A percentile compares a stretch with the other conserved stretches of the same genome.
Conservation (phyloP, 2,113 vertebrate species). For the Burhinus oedicnemus region DNA sequence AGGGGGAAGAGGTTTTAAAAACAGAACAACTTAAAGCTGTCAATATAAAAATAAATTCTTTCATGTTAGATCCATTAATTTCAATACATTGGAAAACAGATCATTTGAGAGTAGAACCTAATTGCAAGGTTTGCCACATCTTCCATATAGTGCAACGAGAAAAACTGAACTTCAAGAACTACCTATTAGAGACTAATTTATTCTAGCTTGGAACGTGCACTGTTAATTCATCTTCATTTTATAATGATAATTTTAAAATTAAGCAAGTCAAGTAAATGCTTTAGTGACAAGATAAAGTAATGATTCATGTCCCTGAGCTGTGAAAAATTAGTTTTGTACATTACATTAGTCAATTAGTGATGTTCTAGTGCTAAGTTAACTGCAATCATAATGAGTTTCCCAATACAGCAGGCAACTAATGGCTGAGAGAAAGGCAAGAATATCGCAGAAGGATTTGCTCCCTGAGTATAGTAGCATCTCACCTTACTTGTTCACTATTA, state of each 20-base stretch:
- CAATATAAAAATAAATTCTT: neutral
- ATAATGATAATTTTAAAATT: slow-evolving; percentile 71
- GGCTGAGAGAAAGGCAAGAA: slow-evolving; percentile 18
- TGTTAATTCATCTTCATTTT: slow-evolving; percentile 59
- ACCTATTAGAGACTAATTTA: slow-evolving; percentile 50
- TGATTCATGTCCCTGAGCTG: slow-evolving; percentile 53
- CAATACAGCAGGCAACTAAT: slow-evolving; percentile 30
- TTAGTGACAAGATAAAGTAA: slow-evolving; percentile 68
- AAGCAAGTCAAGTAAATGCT: slow-evolving; percentile 65
- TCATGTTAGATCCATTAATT: neutral
- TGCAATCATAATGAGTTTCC: slow-evolving; percentile 53
- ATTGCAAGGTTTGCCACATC: neutral
- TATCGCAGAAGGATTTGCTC: neutral
- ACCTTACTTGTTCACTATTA: neutral
- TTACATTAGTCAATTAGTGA: slow-evolving; percentile 65
- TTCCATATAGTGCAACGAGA: neutral
- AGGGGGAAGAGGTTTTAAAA: neutral
- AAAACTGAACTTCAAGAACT: slow-evolving; percentile 5
- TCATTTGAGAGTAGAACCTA: neutral
- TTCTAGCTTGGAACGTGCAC: neutral
- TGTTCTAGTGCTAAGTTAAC: slow-evolving; percentile 54
- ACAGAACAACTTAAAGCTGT: neutral
- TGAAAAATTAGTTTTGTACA: slow-evolving; percentile 59
- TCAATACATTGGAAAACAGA: neutral
- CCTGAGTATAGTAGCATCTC: neutral